Base-by-base conservation (phyloP, 1,140 invertebrate species). In the Leptoteleia sp. region DNA sequence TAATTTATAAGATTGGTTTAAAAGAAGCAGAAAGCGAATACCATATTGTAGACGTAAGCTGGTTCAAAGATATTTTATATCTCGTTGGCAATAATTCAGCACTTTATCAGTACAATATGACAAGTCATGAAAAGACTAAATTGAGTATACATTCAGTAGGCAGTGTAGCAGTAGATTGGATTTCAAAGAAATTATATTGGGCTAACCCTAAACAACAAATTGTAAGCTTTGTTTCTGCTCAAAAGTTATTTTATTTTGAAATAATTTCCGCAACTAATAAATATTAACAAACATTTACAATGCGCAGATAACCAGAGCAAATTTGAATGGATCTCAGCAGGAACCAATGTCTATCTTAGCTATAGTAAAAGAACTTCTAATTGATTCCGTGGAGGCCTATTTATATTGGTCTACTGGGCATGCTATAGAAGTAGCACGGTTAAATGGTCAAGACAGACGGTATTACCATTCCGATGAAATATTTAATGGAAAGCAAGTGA, bases 391-490 rank as follows among this genome's bases (percentile, higher is more conserved):
- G 2, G 92, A 93, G 75, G 96, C 95, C 0, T 93, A 94, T 75
- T 90, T 98, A 12, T 97, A 97, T 82, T 98, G 96, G 94, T 94
- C 95, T 5, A 98, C 96, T 0, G 93, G 92, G 0, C 93, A 95
- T 70, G 93, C 94, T 0, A 92, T 98, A 0, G 94, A 96, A 88
- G 93, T 94, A 27, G 92, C 95, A 0, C 90, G 92, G 35, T 88
- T 97, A 0, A 96, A 96, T 87, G 96, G 95, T 0, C 93, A 93
- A 73, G 92, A 95, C 55, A 91, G 92, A 76, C 90, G 92, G 38
- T 91, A 92, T 29, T 95, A 96, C 83, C 94, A 94, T 85, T 91
- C 92, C 40, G 92, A 94, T 31, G 92, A 93, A 73, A 90, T 94
- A 37, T 96, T 96, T 85, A 93, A 93, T 79, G 95, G 94, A 1